Evolutionary conservation across 2,113 vertebrate genomes (phyloP).

Genomic region (Castor canadensis): DNA sequence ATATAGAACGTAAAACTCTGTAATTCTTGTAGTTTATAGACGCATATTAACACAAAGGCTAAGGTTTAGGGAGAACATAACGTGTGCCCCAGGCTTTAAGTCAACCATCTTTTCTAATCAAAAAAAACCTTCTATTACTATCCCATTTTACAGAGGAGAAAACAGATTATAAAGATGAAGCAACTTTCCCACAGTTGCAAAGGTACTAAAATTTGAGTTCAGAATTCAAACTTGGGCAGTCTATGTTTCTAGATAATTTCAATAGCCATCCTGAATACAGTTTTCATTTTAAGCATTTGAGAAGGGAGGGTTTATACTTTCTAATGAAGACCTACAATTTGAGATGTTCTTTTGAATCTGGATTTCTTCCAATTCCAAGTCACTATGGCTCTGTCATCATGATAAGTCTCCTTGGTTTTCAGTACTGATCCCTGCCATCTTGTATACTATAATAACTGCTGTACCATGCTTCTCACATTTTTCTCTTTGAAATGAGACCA

Average conservation of each 20-base stretch:
- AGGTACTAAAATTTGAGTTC: neutral
- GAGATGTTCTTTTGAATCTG: neutral
- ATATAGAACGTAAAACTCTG: neutral
- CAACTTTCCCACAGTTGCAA: neutral
- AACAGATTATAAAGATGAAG: constrained; percentile 10
- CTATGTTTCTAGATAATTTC: neutral
- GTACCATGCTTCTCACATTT: neutral
- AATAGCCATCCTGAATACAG: neutral
- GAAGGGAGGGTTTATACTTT: neutral
- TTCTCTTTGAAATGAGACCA: constrained; percentile 21
- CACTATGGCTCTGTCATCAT: neutral
- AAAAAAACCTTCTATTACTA: neutral
- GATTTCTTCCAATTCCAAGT: neutral
- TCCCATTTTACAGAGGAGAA: neutral
- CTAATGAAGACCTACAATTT: neutral
- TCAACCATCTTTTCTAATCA: neutral
- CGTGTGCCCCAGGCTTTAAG: neutral
- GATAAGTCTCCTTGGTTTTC: neutral
- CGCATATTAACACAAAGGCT: neutral
- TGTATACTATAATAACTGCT: neutral
- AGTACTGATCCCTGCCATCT: neutral
- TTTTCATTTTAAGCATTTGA: neutral
- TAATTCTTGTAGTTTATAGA: neutral
- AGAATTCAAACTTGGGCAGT: neutral
- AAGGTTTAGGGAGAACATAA: neutral